These are phyloP conservation scores for Luffia ferchaultella DNA, from an alignment of 2,888 invertebrate species.

Conservation along the genomic window DNA sequence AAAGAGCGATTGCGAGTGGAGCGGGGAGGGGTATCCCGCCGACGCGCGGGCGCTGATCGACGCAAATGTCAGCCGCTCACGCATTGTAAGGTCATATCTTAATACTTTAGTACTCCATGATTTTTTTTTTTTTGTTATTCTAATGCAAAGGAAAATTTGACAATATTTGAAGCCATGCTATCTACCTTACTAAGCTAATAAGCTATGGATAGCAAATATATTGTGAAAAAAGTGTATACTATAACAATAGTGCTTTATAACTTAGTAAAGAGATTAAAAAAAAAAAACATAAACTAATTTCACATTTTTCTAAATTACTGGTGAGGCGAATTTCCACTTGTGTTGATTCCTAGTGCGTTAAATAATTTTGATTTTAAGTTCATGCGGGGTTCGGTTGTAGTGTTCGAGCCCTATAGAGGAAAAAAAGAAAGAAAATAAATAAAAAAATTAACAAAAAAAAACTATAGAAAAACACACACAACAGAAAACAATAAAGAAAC, in stretches of 20 bases:
- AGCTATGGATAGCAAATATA: too few relatives aligned
- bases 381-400: conserved; percentile 75
- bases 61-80: too few relatives aligned
- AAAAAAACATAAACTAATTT: background rate
- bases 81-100: too few relatives aligned
- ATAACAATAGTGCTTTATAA: background rate
- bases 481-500: conserved; percentile 8
- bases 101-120: too few relatives aligned
- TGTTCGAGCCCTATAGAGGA: conserved; percentile 71
- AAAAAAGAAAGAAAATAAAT: conserved; percentile 52
- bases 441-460: conserved; percentile 40
- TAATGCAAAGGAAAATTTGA: too few relatives aligned
- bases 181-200: too few relatives aligned
- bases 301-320: conserved; percentile 31
- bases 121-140: too few relatives aligned
- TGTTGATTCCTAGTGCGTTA: conserved; percentile 84
- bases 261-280: background rate
- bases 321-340: conserved; percentile 58
- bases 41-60: too few relatives aligned
- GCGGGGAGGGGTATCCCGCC: too few relatives aligned
- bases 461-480: conserved; percentile 15
- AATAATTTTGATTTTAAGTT: conserved; percentile 87
- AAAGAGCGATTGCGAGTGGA: too few relatives aligned
- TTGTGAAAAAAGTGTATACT: background rate
- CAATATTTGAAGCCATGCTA: too few relatives aligned